These are phyloP conservation scores for Papilio elwesi DNA, from an alignment of 2,888 invertebrate genomes.

Conservation along the genomic window DNA sequence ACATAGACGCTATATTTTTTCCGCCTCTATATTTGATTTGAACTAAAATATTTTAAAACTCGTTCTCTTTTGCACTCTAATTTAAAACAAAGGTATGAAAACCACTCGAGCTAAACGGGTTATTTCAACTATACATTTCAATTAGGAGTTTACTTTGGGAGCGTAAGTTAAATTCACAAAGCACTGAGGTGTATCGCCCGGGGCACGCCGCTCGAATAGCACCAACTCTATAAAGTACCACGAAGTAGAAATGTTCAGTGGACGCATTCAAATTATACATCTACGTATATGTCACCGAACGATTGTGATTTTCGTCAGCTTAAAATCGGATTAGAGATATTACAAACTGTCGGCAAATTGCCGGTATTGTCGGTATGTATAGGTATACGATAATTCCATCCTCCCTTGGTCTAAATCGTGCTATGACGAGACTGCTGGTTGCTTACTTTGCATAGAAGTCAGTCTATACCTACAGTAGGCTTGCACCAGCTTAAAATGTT, in stretches of 20 bases:
- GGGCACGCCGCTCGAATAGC: slow-evolving; percentile 49
- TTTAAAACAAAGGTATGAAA: slow-evolving; percentile 39
- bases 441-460: too few relatives aligned
- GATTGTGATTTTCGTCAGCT: too few relatives aligned
- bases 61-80: neutral
- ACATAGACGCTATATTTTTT: too few relatives aligned
- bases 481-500: too few relatives aligned
- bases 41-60: neutral
- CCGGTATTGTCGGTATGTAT: too few relatives aligned
- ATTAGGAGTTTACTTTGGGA: slow-evolving; percentile 76
- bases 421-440: too few relatives aligned
- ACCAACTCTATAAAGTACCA: slow-evolving; percentile 55
- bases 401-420: too few relatives aligned
- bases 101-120: slow-evolving; percentile 54
- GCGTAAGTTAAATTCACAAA: slow-evolving; percentile 76
- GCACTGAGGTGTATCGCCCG: slow-evolving; percentile 68
- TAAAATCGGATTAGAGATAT: too few relatives aligned
- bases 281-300: neutral
- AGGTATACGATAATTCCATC: too few relatives aligned
- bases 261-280: slow-evolving; percentile 11
- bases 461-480: too few relatives aligned
- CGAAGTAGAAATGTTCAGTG: slow-evolving; percentile 34
- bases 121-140: slow-evolving; percentile 78
- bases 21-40: neutral
- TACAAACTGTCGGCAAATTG: too few relatives aligned